These are phyloP conservation scores for Nannoperca australis DNA, from an alignment of 2,797 vertebrate species.

Conservation along the genomic window DNA sequence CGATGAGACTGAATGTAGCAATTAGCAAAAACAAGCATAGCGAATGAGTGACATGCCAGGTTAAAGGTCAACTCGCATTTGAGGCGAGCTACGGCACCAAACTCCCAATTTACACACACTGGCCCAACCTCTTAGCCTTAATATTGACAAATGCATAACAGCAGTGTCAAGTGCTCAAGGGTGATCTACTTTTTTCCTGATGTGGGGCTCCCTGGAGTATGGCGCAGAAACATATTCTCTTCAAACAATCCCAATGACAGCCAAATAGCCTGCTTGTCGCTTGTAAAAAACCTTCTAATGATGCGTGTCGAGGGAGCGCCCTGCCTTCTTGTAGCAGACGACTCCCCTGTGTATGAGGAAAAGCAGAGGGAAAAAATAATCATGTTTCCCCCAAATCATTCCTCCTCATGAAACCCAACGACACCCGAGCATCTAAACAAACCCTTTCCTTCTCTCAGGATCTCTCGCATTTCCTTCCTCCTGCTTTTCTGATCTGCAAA, in stretches of 20 bases:
- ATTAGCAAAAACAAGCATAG: constrained; percentile 78
- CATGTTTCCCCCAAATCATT: constrained; percentile 85
- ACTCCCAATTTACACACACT: constrained; percentile 79
- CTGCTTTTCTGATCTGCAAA: constrained; percentile 74
- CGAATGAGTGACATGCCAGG: constrained; percentile 67
- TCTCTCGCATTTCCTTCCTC: constrained; percentile 48
- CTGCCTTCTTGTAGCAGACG: constrained; percentile 89
- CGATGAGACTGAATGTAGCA: constrained; percentile 50
- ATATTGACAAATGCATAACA: constrained; percentile 90
- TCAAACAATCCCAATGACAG: constrained; percentile 97
- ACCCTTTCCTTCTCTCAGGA: constrained; percentile 66
- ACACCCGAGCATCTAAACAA: constrained; percentile 79
- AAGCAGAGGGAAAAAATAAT: constrained; percentile 83
- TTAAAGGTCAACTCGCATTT: constrained; percentile 78
- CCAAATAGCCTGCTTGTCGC: constrained; percentile 96
- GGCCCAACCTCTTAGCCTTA: constrained; percentile 85
- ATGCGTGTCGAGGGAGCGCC: constrained; percentile 93
- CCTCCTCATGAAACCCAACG: constrained; percentile 71
- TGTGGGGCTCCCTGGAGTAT: constrained; percentile 88
- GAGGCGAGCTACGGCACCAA: constrained; percentile 54
- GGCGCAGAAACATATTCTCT: constrained; percentile 92
- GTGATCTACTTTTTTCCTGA: constrained; percentile 87
- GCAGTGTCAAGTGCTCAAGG: constrained; percentile 89
- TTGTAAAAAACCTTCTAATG: constrained; percentile 93
- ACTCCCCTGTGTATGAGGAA: constrained; percentile 86